Conservation (phyloP, 2,888 invertebrate species). For the Pammene fasciana region DNA sequence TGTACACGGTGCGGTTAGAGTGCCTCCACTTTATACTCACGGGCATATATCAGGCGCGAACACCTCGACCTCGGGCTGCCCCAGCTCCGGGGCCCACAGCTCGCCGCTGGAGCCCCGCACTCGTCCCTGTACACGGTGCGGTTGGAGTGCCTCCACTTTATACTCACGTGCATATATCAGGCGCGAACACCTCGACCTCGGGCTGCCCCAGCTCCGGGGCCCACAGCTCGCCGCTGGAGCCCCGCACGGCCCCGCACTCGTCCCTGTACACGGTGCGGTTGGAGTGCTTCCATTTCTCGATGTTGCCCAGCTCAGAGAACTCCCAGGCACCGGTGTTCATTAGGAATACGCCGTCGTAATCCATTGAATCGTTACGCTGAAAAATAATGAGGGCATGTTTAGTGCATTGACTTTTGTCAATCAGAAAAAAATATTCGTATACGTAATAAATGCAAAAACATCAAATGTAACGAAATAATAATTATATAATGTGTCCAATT, state of each 20-base stretch:
- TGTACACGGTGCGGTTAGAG: conserved; percentile 74
- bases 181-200: conserved; percentile 86
- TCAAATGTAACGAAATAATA: too few species aligned
- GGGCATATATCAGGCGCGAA: conserved; percentile 92
- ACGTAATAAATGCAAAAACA: too few species aligned
- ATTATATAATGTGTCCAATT: too few species aligned
- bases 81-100: conserved; percentile 88
- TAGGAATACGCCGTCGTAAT: conserved; percentile 90
- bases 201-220: conserved; percentile 85
- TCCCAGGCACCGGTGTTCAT: conserved; percentile 89
- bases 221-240: conserved; percentile 92
- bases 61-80: conserved; percentile 83
- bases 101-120: conserved; percentile 90
- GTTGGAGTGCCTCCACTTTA: background rate
- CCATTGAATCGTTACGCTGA: conserved; percentile 88
- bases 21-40: conserved; percentile 75
- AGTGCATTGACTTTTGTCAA: background rate
- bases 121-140: conserved; percentile 83
- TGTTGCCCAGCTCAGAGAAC: conserved; percentile 85
- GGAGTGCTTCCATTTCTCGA: conserved; percentile 88
- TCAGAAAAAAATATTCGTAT: background rate
- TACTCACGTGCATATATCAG: conserved; percentile 91
- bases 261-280: conserved; percentile 82
- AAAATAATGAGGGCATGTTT: conserved; percentile 46
- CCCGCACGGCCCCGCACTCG: conserved; percentile 87